These are phyloP conservation scores for Danio choprae DNA, from an alignment of 2,797 vertebrate genomes.

Conservation along the genomic window DNA sequence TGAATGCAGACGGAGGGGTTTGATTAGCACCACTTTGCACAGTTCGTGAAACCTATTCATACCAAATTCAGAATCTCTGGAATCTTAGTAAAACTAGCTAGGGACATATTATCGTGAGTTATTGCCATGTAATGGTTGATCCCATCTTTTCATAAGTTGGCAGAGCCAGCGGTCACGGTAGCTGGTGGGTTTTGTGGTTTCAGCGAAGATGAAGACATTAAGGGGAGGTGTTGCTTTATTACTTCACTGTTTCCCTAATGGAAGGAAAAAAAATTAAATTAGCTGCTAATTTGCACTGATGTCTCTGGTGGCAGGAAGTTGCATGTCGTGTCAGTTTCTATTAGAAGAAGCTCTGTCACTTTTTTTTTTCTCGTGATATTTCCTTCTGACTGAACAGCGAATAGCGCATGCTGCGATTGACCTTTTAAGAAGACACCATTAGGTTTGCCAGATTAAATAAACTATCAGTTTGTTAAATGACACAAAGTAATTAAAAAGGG, in stretches of 20 bases:
- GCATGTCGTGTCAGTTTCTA: constrained; percentile 78
- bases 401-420: constrained; percentile 58
- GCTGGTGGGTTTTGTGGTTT: constrained; percentile 27
- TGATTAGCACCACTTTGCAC: constrained; percentile 1
- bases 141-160: constrained; percentile 25
- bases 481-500: constrained; percentile 25
- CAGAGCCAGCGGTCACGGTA: constrained; percentile 17
- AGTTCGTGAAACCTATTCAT: background rate
- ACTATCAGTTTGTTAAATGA: constrained; percentile 23
- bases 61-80: background rate
- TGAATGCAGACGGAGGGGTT: background rate
- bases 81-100: background rate
- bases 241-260: constrained; percentile 85
- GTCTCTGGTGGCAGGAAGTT: constrained; percentile 81
- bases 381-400: constrained; percentile 24
- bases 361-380: constrained; percentile 58
- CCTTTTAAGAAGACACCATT: constrained; percentile 38
- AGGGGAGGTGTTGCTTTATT: constrained; percentile 85
- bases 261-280: constrained; percentile 87
- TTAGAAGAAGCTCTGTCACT: constrained; percentile 74
- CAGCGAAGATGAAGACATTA: constrained; percentile 87
- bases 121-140: constrained; percentile 29
- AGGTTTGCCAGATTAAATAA: constrained; percentile 28
- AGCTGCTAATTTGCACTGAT: constrained; percentile 86
- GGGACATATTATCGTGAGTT: constrained; percentile 13